These are phyloP conservation scores for Gymnocephalus cernua DNA, from an alignment of 2,113 vertebrate genomes.

Conservation along the genomic window DNA sequence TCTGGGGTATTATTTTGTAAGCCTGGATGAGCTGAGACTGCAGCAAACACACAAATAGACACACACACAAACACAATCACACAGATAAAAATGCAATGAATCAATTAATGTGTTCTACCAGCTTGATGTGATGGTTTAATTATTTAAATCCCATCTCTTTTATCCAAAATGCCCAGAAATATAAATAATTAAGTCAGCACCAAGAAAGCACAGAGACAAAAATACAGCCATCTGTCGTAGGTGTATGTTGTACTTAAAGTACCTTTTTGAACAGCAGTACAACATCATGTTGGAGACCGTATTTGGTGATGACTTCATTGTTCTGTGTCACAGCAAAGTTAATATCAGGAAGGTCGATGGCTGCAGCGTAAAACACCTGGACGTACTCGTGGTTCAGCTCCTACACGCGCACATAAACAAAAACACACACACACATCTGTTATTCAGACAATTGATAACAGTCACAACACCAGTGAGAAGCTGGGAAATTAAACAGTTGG, in stretches of 20 bases:
- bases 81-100: background rate
- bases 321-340: constrained; percentile 85
- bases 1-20: constrained; percentile 71
- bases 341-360: constrained; percentile 88
- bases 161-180: background rate
- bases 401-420: constrained; percentile 76
- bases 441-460: background rate
- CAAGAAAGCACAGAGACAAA: background rate
- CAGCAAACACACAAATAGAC: constrained; percentile 39
- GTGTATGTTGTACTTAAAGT: constrained; percentile 28
- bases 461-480: background rate
- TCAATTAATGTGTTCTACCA: background rate
- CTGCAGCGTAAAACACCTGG: constrained; percentile 84
- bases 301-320: constrained; percentile 73
- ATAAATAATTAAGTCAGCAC: background rate
- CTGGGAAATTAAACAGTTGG: background rate
- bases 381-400: constrained; percentile 80
- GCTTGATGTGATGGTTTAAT: background rate
- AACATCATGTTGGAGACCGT: constrained; percentile 81
- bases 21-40: constrained; percentile 75
- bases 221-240: background rate
- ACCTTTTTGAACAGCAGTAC: constrained; percentile 91
- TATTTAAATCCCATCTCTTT: background rate
- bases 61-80: constrained; percentile 16
- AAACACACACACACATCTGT: constrained; percentile 46